Evolutionary conservation across 1,140 invertebrate species (phyloP).

Genomic region (Bombus sibiricus): DNA sequence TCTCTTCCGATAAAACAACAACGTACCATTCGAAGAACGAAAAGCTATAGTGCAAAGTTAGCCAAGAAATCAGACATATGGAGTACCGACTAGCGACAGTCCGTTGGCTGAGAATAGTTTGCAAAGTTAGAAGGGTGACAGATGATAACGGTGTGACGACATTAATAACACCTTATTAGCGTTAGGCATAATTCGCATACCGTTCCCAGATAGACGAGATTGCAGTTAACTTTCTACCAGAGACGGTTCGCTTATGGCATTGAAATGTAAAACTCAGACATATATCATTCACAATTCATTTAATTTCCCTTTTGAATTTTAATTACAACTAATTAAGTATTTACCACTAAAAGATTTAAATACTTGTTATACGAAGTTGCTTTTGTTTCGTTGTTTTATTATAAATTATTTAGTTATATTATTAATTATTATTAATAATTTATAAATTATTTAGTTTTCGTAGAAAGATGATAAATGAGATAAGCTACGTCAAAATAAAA

Average conservation of each 20-base stretch:
- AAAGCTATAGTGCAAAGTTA: constrained; percentile 14
- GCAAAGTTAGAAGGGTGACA: constrained; percentile 68
- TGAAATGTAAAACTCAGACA: constrained; percentile 33
- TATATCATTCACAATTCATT: constrained; percentile 36
- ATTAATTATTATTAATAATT: too few relatives aligned
- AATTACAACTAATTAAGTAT: not conserved
- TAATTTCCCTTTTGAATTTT: constrained; percentile 40
- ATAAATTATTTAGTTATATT: too few relatives aligned
- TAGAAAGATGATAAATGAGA: too few relatives aligned
- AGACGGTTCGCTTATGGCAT: constrained; percentile 36
- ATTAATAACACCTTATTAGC: constrained; percentile 75
- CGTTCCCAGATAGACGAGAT: constrained; percentile 65
- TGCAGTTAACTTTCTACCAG: constrained; percentile 52
- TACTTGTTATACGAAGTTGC: not conserved
- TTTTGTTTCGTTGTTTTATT: too few relatives aligned
- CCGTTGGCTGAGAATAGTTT: constrained; percentile 66
- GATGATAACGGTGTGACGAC: constrained; percentile 68
- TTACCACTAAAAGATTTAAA: not conserved
- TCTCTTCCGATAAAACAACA: constrained; percentile 16
- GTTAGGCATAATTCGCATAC: constrained; percentile 62
- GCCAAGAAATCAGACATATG: constrained; percentile 52
- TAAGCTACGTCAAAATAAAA: not conserved
- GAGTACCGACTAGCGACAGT: constrained; percentile 40
- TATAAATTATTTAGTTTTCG: too few relatives aligned
- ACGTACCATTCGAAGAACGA: not conserved